Conservation (phyloP, 1,140 invertebrate genomes). For the Drosophila novamexicana region DNA sequence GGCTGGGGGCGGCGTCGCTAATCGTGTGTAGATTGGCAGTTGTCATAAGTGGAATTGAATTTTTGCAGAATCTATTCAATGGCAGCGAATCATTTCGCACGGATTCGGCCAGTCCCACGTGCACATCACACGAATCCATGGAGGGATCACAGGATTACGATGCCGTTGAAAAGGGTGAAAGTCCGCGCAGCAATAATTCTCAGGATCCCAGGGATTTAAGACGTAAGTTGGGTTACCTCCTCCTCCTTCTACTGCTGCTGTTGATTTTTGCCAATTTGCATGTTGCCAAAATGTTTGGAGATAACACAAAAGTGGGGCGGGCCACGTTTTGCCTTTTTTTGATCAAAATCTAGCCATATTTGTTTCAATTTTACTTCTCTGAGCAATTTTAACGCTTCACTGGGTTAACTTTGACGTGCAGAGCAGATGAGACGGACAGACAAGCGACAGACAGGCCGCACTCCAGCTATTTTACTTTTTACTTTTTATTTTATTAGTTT, state of each 20-base stretch:
- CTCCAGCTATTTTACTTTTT: not conserved
- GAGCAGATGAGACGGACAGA: constrained; percentile 27
- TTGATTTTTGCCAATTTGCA: constrained; percentile 65
- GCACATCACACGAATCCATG: constrained; percentile 84
- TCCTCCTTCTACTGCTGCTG: not conserved
- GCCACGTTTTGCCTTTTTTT: constrained; percentile 46
- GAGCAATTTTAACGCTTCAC: constrained; percentile 82
- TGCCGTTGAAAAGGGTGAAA: constrained; percentile 84
- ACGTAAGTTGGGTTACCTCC: constrained; percentile 72
- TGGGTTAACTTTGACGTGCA: constrained; percentile 78
- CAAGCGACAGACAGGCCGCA: constrained; percentile 13
- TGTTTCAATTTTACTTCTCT: constrained; percentile 76
- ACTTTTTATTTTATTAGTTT: constrained; percentile 47
- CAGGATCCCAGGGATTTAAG: constrained; percentile 84
- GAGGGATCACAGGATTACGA: constrained; percentile 84
- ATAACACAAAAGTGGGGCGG: constrained; percentile 44
- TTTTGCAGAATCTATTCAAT: constrained; percentile 81
- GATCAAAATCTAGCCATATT: constrained; percentile 76
- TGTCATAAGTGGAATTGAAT: constrained; percentile 72
- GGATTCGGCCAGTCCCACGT: constrained; percentile 84
- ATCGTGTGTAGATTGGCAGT: constrained; percentile 65
- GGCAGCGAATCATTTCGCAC: constrained; percentile 84
- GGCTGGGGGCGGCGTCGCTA: constrained; percentile 23
- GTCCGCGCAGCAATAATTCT: constrained; percentile 84
- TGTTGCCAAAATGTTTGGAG: constrained; percentile 64